These are phyloP conservation scores for Metallyticus violacea DNA, from an alignment of 2,888 invertebrate genomes.

Conservation along the genomic window DNA sequence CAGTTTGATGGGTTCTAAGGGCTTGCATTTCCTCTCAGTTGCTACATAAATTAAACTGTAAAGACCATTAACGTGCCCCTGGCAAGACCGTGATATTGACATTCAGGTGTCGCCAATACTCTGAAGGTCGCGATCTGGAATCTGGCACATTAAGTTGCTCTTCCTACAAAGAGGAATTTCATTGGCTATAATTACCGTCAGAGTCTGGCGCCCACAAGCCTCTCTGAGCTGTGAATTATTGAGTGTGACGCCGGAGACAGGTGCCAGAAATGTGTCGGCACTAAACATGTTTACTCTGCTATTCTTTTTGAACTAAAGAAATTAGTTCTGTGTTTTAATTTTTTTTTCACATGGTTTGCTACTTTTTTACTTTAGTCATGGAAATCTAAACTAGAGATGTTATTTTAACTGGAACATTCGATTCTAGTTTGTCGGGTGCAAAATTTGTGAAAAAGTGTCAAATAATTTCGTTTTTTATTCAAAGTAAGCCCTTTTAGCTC, in stretches of 20 bases:
- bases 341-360: too few species aligned
- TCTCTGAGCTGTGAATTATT: background rate
- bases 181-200: background rate
- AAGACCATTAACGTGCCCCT: background rate
- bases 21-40: background rate
- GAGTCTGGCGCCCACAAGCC: background rate
- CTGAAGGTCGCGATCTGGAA: background rate
- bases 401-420: too few species aligned
- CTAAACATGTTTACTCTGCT: background rate
- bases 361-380: too few species aligned
- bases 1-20: too few species aligned
- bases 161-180: background rate
- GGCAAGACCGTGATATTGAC: background rate
- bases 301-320: background rate
- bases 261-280: background rate
- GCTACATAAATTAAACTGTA: background rate
- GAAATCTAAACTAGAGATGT: too few species aligned
- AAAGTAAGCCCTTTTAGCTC: too few species aligned
- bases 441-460: too few species aligned
- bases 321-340: background rate
- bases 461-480: too few species aligned
- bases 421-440: too few species aligned
- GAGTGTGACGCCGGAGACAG: background rate
- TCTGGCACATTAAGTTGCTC: background rate
- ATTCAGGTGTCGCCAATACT: too few species aligned